A percentile compares a stretch with the other conserved stretches of the same genome.
These are phyloP conservation scores for Ephestia elutella DNA, from an alignment of 1,140 invertebrate species.

Conservation along the genomic window DNA sequence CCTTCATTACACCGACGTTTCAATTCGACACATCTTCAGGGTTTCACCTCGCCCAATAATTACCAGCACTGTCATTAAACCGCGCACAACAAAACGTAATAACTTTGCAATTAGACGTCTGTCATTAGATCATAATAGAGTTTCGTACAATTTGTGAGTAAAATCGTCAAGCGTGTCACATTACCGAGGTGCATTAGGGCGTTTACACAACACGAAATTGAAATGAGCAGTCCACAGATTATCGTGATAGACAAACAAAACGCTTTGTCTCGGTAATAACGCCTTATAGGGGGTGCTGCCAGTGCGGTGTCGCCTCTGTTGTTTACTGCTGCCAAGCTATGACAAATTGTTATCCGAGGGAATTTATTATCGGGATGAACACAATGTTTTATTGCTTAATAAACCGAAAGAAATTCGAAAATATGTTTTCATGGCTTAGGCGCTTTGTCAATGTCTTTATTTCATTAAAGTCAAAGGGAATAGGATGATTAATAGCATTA, in stretches of 20 bases:
- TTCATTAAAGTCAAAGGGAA: too few species aligned
- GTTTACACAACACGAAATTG: conserved; percentile 73
- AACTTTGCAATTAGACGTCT: conserved; percentile 70
- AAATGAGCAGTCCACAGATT: conserved; percentile 70
- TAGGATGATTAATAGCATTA: background rate
- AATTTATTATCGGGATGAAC: conserved; percentile 7
- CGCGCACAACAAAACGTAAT: conserved; percentile 68
- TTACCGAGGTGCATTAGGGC: conserved; percentile 70
- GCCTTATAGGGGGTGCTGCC: conserved; percentile 50
- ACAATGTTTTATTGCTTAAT: conserved; percentile 4
- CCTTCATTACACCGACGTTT: conserved; percentile 47
- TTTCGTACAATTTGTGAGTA: conserved; percentile 72
- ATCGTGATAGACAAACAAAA: conserved; percentile 70
- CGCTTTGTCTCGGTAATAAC: conserved; percentile 71
- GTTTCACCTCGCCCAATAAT: conserved; percentile 71
- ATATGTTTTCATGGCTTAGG: background rate
- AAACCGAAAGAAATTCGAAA: background rate
- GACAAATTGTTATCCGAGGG: conserved; percentile 25
- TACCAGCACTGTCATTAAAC: conserved; percentile 64
- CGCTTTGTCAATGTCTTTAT: too few species aligned
- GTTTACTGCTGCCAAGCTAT: conserved; percentile 28
- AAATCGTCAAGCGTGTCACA: conserved; percentile 74
- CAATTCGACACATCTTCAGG: conserved; percentile 72
- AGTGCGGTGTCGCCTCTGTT: conserved; percentile 12
- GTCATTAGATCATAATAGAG: conserved; percentile 71